Evolutionary conservation across 1,140 invertebrate species (phyloP).

Genomic region (Epicauta chinensis): DNA sequence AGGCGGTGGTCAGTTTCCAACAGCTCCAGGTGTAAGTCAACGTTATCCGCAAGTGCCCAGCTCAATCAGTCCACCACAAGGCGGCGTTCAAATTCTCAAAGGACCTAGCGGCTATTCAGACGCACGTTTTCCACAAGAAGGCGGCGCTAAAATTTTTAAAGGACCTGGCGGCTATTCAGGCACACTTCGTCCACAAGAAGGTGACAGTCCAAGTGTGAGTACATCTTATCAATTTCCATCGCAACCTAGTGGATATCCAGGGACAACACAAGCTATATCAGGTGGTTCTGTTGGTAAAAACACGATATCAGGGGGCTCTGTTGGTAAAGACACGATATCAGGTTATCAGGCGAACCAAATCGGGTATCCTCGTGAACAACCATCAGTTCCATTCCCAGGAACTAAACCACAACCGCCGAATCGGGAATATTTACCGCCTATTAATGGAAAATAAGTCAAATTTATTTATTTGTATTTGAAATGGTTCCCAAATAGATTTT

Average conservation of each 20-base stretch:
- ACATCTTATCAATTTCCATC: too few species aligned
- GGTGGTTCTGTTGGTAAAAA: too few species aligned
- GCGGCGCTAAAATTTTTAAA: constrained; percentile 22
- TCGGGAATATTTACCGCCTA: constrained; percentile 52
- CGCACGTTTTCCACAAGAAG: too few species aligned
- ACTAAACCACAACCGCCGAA: constrained; percentile 42
- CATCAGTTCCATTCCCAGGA: constrained; percentile 34
- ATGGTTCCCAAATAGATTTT: too few species aligned
- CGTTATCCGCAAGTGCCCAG: neutral
- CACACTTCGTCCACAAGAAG: too few species aligned
- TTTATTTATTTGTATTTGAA: too few species aligned
- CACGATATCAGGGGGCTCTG: too few species aligned
- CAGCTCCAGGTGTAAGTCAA: constrained; percentile 22
- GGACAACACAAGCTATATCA: constrained; percentile 45
- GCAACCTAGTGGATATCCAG: constrained; percentile 31
- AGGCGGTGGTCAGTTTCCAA: neutral
- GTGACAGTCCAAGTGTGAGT: too few species aligned
- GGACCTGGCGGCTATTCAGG: constrained; percentile 32
- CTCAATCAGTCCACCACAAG: constrained; percentile 19
- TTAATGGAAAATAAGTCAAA: constrained; percentile 18
- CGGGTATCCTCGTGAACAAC: constrained; percentile 43
- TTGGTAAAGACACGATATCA: too few species aligned
- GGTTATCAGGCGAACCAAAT: too few species aligned
- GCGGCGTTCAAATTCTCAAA: constrained; percentile 22
- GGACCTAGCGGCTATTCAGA: constrained; percentile 31